Evolutionary conservation across 2,888 invertebrate genomes (phyloP), one percentile per base, ranked within the genome.

Genomic region (Sepioteuthis lessoniana): DNA sequence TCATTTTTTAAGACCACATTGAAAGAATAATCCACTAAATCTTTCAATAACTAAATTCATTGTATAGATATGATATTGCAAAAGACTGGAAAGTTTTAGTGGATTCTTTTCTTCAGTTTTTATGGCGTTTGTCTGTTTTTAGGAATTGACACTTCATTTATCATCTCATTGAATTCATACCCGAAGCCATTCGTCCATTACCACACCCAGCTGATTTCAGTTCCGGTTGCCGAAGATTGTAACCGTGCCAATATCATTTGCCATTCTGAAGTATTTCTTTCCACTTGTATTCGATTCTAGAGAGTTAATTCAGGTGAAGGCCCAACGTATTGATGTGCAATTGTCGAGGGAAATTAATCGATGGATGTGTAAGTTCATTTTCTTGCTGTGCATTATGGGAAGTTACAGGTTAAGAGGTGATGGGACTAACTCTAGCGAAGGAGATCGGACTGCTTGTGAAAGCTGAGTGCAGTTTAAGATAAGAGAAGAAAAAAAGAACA

Each of bases 311-410:
- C 76, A 76, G 76, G 76, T n/a, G n/a, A 76, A 76, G 76, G 16
- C 76, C 16, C 13, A n/a, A 76, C n/a, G 76, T 76, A 76, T 76
- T 76, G n/a, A 76, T 76, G 76, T 76, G 35, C 76, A 76, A 76
- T 76, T 76, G 76, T 76, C 76, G n/a, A n/a, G n/a, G n/a, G 76
- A 76, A n/a, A 76, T 76, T 76, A 76, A 76, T 76, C 76, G 76
- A 76, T 76, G 76, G 76, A n/a, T n/a, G n/a, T 35, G n/a, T 76
- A n/a, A n/a, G 76, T 76, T 76, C 76, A n/a, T 76, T 76, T 76
- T n/a, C 76, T 76, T 13, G n/a, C n/a, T 16, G n/a, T 16, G 76
- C n/a, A 76, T 76, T n/a, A n/a, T n/a, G 76, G 76, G n/a, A 76
- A 76, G 13, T n/a, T n/a, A n/a, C n/a, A n/a, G n/a, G 76, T 76